phyloP scores from a whole-genome alignment of 2,113 vertebrate genomes.

The Mellivora capensis region DNA sequence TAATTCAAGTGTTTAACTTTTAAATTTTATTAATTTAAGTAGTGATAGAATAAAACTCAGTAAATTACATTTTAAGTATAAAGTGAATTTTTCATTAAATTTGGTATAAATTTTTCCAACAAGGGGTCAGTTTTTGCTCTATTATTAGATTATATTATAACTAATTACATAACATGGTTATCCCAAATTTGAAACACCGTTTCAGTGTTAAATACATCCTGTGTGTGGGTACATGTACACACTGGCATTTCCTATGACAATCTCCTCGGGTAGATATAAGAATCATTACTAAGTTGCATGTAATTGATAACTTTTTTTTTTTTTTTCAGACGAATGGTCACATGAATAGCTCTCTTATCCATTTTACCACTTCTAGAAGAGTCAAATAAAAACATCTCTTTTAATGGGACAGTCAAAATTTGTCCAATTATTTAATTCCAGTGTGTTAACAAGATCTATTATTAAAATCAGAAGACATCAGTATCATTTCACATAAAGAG shows the following conservation, averaged over 20 bases:
- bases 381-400: neutral
- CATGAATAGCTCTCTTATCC: neutral
- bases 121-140: neutral
- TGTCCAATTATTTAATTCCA: neutral
- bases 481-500: neutral
- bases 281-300: slow-evolving; percentile 5
- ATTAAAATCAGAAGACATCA: neutral
- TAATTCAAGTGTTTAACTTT: slow-evolving; percentile 17
- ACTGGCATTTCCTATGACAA: slow-evolving; percentile 41
- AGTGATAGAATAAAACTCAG: neutral
- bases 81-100: slow-evolving; percentile 4
- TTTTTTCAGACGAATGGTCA: neutral
- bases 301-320: neutral
- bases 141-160: neutral
- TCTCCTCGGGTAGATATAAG: slow-evolving; percentile 48
- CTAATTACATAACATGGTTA: neutral
- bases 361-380: neutral
- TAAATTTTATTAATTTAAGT: slow-evolving; percentile 5
- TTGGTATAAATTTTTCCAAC: neutral
- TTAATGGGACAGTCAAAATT: neutral
- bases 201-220: neutral
- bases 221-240: neutral
- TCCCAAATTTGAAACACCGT: neutral
- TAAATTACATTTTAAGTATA: neutral
- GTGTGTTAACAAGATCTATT: neutral